A percentile compares a stretch with the other conserved stretches of the same genome.
These are phyloP conservation scores for Drosophila albomicans DNA, from an alignment of 1,140 invertebrate species.

Conservation along the genomic window DNA sequence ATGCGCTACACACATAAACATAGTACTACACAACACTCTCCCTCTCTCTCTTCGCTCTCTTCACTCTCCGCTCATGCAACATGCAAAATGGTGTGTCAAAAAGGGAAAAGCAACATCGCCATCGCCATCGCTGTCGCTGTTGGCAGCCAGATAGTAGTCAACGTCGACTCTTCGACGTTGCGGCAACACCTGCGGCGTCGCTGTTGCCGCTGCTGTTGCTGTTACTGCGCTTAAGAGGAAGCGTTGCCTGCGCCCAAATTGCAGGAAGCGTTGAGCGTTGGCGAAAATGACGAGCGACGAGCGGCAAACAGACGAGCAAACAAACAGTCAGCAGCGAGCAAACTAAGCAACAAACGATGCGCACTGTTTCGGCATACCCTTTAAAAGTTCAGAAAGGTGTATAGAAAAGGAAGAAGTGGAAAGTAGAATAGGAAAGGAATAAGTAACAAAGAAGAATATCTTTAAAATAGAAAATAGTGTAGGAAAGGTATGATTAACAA, in stretches of 20 bases:
- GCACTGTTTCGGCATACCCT: constrained; percentile 45
- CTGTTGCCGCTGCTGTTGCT: not conserved
- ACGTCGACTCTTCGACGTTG: constrained; percentile 20
- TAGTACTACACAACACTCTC: constrained; percentile 12
- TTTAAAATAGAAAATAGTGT: too few species aligned
- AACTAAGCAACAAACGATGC: constrained; percentile 70
- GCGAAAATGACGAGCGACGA: constrained; percentile 42
- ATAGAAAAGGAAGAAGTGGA: not conserved
- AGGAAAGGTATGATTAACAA: too few species aligned
- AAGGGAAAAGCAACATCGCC: constrained; percentile 64
- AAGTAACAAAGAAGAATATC: too few species aligned
- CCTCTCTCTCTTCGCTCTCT: not conserved
- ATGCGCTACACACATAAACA: constrained; percentile 53
- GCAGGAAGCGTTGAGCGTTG: constrained; percentile 58
- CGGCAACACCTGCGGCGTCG: constrained; percentile 8
- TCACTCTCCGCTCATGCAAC: constrained; percentile 56
- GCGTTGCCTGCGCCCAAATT: constrained; percentile 69
- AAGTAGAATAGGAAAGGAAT: too few species aligned
- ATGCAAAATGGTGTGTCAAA: constrained; percentile 76
- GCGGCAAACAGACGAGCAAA: constrained; percentile 48
- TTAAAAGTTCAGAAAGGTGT: not conserved
- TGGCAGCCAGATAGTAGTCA: constrained; percentile 28
- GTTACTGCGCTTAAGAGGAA: constrained; percentile 51
- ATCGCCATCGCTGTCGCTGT: constrained; percentile 24
- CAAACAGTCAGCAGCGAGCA: constrained; percentile 56